Percentiles rank a stretch among this genome's conserved stretches.
These are phyloP conservation scores for Alligator sinensis DNA, from an alignment of 2,113 vertebrate species.

Conservation along the genomic window DNA sequence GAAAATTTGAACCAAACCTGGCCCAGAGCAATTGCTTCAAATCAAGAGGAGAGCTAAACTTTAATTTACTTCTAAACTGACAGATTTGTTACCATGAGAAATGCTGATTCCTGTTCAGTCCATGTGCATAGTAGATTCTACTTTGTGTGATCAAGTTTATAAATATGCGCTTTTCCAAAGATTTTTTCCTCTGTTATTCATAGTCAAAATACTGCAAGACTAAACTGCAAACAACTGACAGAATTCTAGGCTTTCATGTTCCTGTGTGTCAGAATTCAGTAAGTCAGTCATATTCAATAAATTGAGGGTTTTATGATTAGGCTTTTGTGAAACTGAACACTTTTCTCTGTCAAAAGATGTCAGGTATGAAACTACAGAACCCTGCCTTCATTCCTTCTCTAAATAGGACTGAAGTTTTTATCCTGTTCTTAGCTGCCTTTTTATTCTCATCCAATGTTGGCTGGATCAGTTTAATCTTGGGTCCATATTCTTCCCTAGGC, in stretches of 20 bases:
- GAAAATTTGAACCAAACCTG: conserved; percentile 62
- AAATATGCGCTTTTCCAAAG: not conserved
- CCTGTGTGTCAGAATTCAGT: not conserved
- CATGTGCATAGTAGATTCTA: conserved; percentile 12
- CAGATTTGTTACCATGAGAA: conserved; percentile 45
- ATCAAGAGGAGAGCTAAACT: conserved; percentile 52
- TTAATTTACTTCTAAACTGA: conserved; percentile 45
- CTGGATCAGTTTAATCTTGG: not conserved
- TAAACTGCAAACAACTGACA: conserved; percentile 1
- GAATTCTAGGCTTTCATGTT: not conserved
- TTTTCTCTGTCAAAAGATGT: conserved; percentile 21
- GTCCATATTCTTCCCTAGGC: not conserved
- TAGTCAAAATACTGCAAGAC: not conserved
- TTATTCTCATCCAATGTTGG: not conserved
- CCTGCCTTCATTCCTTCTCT: not conserved
- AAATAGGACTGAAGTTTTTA: not conserved
- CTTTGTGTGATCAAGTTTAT: not conserved
- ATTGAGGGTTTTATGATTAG: not conserved
- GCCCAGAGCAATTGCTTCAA: conserved; percentile 44
- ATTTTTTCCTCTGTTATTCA: conserved; percentile 11
- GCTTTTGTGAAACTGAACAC: not conserved
- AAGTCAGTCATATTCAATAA: not conserved
- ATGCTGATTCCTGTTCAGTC: conserved; percentile 1
- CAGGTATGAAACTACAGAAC: not conserved
- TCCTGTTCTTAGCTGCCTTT: not conserved